Percentiles rank a stretch among this genome's conserved stretches.
These are phyloP conservation scores for Tetragonisca angustula DNA, from an alignment of 2,888 invertebrate species.

Conservation along the genomic window DNA sequence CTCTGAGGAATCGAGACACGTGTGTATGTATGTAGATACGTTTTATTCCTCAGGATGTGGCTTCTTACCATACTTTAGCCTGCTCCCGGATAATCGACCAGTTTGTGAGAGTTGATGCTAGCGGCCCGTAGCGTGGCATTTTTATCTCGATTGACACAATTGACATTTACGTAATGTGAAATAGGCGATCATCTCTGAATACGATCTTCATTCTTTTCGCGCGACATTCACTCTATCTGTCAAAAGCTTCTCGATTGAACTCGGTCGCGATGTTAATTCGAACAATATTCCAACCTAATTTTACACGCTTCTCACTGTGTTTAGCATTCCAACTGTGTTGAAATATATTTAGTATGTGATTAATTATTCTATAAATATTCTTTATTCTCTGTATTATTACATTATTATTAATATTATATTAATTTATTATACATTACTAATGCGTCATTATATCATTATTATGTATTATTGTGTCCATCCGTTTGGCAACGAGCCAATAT, in stretches of 20 bases:
- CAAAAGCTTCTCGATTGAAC: background rate
- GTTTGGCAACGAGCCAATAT: too few relatives aligned
- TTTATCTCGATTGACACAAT: background rate
- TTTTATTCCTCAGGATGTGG: background rate
- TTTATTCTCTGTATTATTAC: too few relatives aligned
- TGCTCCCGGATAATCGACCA: conserved; percentile 32
- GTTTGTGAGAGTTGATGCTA: background rate
- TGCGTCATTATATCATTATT: too few relatives aligned
- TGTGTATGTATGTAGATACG: too few relatives aligned
- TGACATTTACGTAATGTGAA: background rate
- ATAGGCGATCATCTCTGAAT: background rate
- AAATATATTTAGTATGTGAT: too few relatives aligned
- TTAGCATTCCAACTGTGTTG: too few relatives aligned
- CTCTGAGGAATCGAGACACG: background rate
- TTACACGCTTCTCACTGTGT: too few relatives aligned
- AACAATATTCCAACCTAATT: too few relatives aligned
- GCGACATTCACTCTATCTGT: conserved; percentile 5
- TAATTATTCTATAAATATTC: too few relatives aligned
- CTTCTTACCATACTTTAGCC: conserved; percentile 43
- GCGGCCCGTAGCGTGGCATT: background rate
- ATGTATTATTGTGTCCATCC: too few relatives aligned
- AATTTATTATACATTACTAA: too few relatives aligned
- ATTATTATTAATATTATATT: too few relatives aligned
- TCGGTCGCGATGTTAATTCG: background rate
- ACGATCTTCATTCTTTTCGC: background rate